Conservation (phyloP, 2,113 vertebrate species). For the Calypte anna region DNA sequence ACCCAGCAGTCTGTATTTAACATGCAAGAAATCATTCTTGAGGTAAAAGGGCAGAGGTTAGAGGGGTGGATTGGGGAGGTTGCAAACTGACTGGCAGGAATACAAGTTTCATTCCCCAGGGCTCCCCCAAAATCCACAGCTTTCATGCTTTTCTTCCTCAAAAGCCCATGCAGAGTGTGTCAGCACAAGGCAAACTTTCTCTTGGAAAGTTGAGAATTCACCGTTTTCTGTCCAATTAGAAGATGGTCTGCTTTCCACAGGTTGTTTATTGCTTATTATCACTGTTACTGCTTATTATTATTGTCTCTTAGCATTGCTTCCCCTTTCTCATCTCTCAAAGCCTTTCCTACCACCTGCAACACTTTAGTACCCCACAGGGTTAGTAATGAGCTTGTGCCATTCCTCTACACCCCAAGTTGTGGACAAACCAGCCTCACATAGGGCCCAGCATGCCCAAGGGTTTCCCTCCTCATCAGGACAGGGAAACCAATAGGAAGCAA, state of each 20-base stretch:
- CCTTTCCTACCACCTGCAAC: background rate
- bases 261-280: background rate
- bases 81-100: background rate
- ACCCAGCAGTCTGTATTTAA: background rate
- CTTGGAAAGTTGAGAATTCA: background rate
- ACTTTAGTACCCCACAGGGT: fast-evolving
- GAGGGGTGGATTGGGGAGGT: fast-evolving
- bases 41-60: background rate
- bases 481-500: background rate
- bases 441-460: fast-evolving
- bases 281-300: background rate
- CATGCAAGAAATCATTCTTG: background rate
- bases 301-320: background rate
- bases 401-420: background rate
- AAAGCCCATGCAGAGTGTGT: background rate
- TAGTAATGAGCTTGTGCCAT: background rate
- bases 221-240: background rate
- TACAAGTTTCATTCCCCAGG: background rate
- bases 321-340: background rate
- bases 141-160: background rate
- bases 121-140: background rate
- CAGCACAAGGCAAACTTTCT: background rate
- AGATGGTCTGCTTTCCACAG: background rate
- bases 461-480: background rate
- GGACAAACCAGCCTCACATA: background rate